Evolutionary conservation across 2,797 vertebrate genomes (phyloP).

Genomic region (Coranthus polyacanthus): DNA sequence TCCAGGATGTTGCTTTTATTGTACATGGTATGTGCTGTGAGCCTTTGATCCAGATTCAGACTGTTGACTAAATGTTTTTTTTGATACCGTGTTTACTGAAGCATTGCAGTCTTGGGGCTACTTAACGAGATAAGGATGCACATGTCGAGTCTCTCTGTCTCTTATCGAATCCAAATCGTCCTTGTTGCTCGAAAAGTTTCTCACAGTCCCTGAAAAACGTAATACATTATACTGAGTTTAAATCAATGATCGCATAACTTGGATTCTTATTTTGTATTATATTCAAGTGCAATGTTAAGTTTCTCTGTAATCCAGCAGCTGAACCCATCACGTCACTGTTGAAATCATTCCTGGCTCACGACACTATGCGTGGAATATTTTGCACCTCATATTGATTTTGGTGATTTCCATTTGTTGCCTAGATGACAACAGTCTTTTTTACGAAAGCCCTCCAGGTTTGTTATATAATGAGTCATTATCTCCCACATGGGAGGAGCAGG

Average conservation of each 20-base stretch:
- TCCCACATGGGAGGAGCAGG: slow-evolving; percentile 22
- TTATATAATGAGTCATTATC: slow-evolving; percentile 33
- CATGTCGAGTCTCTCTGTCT: not conserved
- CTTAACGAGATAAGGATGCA: not conserved
- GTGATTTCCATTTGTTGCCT: not conserved
- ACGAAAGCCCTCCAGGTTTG: slow-evolving; percentile 27
- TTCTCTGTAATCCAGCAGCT: slow-evolving; percentile 1
- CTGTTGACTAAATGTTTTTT: slow-evolving; percentile 3
- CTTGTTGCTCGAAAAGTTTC: not conserved
- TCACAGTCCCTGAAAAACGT: not conserved
- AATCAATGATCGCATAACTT: not conserved
- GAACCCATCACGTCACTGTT: not conserved
- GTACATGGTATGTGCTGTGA: slow-evolving; percentile 3
- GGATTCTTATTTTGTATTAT: not conserved
- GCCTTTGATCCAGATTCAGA: slow-evolving; percentile 20
- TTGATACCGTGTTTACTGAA: not conserved
- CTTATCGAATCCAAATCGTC: not conserved
- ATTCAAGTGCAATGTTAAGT: not conserved
- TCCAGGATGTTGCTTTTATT: slow-evolving; percentile 46
- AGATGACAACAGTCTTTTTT: not conserved
- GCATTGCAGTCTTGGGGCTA: not conserved
- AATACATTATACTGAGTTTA: not conserved
- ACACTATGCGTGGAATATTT: not conserved
- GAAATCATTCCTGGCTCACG: slow-evolving; percentile 7
- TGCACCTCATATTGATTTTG: not conserved